A percentile compares a stretch with the other conserved stretches of the same genome.
These are phyloP conservation scores for Delphinus delphis DNA, from an alignment of 2,113 vertebrate genomes.

Conservation along the genomic window DNA sequence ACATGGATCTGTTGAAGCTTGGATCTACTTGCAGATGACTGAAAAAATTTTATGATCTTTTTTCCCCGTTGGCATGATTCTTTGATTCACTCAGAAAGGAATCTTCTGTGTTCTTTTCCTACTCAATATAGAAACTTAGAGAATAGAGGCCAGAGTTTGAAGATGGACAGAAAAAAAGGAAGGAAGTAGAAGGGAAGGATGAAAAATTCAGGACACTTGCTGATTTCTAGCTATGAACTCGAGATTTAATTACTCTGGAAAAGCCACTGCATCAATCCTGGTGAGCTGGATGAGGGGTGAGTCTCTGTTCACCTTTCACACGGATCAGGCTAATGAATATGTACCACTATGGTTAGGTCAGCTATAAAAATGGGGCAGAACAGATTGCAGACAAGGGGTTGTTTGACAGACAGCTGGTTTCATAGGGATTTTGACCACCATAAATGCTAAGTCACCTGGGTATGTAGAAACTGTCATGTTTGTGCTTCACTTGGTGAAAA, in stretches of 20 bases:
- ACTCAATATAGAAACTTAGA: background rate
- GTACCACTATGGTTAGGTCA: background rate
- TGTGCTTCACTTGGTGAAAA: slow-evolving; percentile 47
- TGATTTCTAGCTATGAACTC: background rate
- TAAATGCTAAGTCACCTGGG: slow-evolving; percentile 36
- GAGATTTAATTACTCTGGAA: background rate
- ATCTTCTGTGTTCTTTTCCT: background rate
- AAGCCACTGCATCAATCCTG: background rate
- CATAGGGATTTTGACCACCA: background rate
- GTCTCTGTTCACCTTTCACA: background rate
- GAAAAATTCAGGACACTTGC: background rate
- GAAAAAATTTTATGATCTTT: background rate
- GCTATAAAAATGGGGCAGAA: slow-evolving; percentile 8
- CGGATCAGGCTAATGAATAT: background rate
- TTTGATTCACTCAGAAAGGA: background rate
- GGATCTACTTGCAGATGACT: background rate
- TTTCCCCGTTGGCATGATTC: background rate
- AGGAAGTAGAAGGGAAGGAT: background rate
- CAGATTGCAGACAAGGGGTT: background rate
- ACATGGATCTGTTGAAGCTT: background rate
- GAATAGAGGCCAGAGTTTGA: background rate
- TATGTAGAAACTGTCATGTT: slow-evolving; percentile 42
- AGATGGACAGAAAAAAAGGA: background rate
- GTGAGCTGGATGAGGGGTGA: background rate
- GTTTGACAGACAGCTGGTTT: slow-evolving; percentile 29